phyloP scores from a whole-genome alignment of 2,797 vertebrate genomes.

The Cryptoblepharus egeriae region DNA sequence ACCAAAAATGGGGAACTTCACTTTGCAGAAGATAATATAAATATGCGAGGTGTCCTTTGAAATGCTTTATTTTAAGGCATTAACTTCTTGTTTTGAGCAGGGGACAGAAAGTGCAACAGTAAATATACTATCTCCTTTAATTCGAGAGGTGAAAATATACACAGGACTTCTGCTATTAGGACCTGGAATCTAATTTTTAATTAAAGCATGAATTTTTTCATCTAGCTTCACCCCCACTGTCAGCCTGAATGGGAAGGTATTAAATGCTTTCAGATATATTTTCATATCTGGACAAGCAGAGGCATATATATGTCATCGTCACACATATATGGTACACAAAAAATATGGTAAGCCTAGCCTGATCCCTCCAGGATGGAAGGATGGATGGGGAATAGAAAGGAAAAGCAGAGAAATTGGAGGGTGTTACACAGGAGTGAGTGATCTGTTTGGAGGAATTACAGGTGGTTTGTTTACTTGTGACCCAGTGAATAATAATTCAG shows the following conservation, averaged over 20 bases:
- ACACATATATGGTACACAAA: too few relatives aligned
- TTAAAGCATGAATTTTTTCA: not conserved
- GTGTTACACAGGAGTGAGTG: too few relatives aligned
- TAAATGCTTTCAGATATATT: not conserved
- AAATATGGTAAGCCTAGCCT: too few relatives aligned
- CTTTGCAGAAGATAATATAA: conserved; percentile 23
- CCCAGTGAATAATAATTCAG: too few relatives aligned
- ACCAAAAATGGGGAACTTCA: conserved; percentile 49
- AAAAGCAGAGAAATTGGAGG: not conserved
- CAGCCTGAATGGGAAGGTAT: not conserved
- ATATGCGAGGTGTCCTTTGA: conserved; percentile 45
- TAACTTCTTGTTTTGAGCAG: conserved; percentile 7
- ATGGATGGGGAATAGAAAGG: not conserved
- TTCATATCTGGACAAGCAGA: not conserved
- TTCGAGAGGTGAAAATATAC: not conserved
- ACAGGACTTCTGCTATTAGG: not conserved
- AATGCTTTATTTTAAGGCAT: conserved; percentile 35
- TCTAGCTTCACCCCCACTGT: not conserved
- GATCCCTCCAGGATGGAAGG: too few relatives aligned
- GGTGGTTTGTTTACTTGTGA: too few relatives aligned
- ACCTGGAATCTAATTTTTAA: not conserved
- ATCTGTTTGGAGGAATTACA: not conserved
- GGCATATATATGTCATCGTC: not conserved
- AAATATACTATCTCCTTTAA: not conserved
- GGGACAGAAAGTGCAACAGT: not conserved